Evolutionary conservation across 2,113 vertebrate genomes (phyloP).

Genomic region (Siphamia tubifer): DNA sequence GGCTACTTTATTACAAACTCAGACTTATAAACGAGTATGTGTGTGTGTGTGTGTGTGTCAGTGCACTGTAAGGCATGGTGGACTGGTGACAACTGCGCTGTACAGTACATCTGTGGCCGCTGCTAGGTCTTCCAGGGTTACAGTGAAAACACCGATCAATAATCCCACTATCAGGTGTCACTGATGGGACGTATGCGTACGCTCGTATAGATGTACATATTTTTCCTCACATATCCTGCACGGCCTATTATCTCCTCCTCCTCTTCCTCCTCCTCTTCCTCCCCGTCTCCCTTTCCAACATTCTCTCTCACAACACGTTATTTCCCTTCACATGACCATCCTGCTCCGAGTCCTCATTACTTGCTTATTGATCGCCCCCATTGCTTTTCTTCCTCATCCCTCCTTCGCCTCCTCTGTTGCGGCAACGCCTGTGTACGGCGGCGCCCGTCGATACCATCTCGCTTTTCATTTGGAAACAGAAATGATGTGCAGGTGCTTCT

Average conservation of each 20-base stretch:
- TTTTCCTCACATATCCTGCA: conserved; percentile 1
- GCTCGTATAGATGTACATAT: background rate
- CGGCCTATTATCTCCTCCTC: background rate
- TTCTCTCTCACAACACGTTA: background rate
- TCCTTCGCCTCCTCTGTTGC: background rate
- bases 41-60: background rate
- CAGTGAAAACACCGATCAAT: conserved; percentile 54
- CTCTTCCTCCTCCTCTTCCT: background rate
- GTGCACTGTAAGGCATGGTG: conserved; percentile 6
- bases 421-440: conserved; percentile 11
- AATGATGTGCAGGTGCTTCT: conserved; percentile 36
- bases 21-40: no score
- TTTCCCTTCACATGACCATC: conserved; percentile 28
- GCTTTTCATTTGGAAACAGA: conserved; percentile 42
- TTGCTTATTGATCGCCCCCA: conserved; percentile 47
- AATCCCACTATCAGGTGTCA: conserved; percentile 12
- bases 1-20: no score
- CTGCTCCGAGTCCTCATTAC: conserved; percentile 50
- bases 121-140: conserved; percentile 39
- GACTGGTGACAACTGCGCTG: conserved; percentile 48
- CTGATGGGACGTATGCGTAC: background rate
- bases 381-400: conserved; percentile 3
- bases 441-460: conserved; percentile 27
- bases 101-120: conserved; percentile 30
- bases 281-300: background rate